Evolutionary conservation across 2,797 vertebrate genomes (phyloP), one percentile per base, ranked within the genome.

Genomic region (Neosilurus mollespiculum): DNA sequence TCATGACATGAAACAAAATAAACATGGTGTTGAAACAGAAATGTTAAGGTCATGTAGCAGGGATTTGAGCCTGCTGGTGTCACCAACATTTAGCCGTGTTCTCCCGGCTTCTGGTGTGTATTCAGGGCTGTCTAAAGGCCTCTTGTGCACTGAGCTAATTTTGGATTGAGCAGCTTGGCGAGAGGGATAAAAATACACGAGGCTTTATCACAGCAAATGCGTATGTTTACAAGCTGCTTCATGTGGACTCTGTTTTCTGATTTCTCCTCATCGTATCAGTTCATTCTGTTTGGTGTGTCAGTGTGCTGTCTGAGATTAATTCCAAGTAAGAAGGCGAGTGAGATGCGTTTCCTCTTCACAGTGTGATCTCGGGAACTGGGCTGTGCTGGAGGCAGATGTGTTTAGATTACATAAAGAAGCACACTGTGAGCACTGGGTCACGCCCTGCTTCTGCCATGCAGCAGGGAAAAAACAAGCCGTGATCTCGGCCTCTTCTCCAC

Each of bases 161-260:
- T 87, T 85, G 81, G 76, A 84, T 72, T 70, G 67, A 62, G 73
- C 71, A 58, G 73, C 81, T 87, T 37, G 34, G 72, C 81, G 58
- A 87, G 64, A 66, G n/a, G 66, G 58, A 79, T 86, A 87, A 84
- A 87, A 87, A 85, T 86, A 88, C 78, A 80, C 78, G 59, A 20
- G 81, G 53, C 72, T 81, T 89, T 90, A 89, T 87, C 81, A 78
- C 26, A 80, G 85, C 87, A 89, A 89, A 90, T 89, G 8, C 43
- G 43, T 30, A 89, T 87, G 85, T 89, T 84, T 86, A 87, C 86
- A 88, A 80, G 72, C 77, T 62, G 10, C 58, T 80, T 77, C 70
- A 20, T 54, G 1, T 58, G 15, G n/a, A 49, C 14, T 53, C 43
- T 26, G 54, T 61, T 58, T 20, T 62, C 66, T 34, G 65, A 69